Base-by-base conservation (phyloP, 2,888 invertebrate species). In the Aleiodes alternator region DNA sequence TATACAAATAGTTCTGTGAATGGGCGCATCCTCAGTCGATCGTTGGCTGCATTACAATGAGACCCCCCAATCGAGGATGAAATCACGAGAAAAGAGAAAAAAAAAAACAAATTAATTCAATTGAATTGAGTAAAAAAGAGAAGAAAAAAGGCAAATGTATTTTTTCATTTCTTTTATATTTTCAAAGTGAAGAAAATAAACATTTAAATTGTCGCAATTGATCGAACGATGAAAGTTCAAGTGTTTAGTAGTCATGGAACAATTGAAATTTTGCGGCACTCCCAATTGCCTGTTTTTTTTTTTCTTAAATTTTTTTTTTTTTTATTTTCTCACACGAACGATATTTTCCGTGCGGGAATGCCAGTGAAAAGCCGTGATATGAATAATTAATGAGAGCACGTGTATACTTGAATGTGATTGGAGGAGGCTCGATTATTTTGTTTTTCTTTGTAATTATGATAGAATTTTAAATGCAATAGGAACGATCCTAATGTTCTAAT, bases 1-100 rank as follows among this genome's bases (percentile, higher is more conserved):
- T 23, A 73, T 56, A 68, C 80, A 79, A 82, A 85, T 82, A 82
- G 82, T 85, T 83, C 81, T 78, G 80, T 82, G 84, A 85, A 84
- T 80, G 80, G 79, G 77, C 78, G 82, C 80, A 84, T 84, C 83
- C 84, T 79, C 82, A 75, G 78, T 77, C 81, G 78, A 83, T 83
- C 84, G 84, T 81, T 79, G 75, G 73, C 76, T 82, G 86, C 84
- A 86, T 86, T 79, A 38, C 51, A 61, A 72, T 72, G 72, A 55
- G 51, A 64, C 64, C 43, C 23, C 48, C 43, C 38, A 48, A 48
- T 14, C 64, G n/a, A 9, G 23, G 31, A 51, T 68, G 29, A 23
- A 9, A 56, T 56, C 56, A 11, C 29, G 9, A 6, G 6, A 34
- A 34, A 34, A 34, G 1, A 31, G 31, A 56, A 23, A 8, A 56